phyloP scores from a whole-genome alignment of 2,888 invertebrate genomes.

The Scaptomyza cyrtandrae region DNA sequence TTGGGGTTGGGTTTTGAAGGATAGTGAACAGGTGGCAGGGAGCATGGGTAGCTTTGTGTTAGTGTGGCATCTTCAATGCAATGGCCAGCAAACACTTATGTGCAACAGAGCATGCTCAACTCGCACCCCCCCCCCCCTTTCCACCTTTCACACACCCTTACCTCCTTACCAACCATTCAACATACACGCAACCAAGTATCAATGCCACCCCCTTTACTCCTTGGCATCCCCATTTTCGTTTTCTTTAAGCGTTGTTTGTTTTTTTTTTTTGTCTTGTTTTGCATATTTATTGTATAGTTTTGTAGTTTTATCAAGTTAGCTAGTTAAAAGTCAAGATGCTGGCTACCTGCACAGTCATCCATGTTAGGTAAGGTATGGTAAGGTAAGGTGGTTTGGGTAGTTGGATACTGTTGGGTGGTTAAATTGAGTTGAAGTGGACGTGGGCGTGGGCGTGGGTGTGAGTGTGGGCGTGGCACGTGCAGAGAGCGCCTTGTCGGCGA shows the following conservation, averaged over 20 bases:
- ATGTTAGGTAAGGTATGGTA: background rate
- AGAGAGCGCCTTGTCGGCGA: constrained; percentile 42
- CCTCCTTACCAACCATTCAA: background rate
- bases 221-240: background rate
- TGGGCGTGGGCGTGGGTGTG: background rate
- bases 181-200: background rate
- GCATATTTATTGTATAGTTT: constrained; percentile 79
- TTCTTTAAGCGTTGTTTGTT: background rate
- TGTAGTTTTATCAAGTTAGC: constrained; percentile 79
- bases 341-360: constrained; percentile 31
- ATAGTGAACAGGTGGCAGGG: background rate
- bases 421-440: too few relatives aligned
- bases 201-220: constrained; percentile 6
- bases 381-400: background rate
- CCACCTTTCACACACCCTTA: too few relatives aligned
- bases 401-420: too few relatives aligned
- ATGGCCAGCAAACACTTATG: constrained; percentile 67
- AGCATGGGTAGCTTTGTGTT: background rate
- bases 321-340: constrained; percentile 78
- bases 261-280: constrained; percentile 54
- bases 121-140: constrained; percentile 2
- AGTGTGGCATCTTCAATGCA: constrained; percentile 49
- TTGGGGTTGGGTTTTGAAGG: too few relatives aligned
- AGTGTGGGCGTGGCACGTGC: constrained; percentile 47
- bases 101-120: constrained; percentile 48